These are phyloP conservation scores for Uromys caudimaculatus DNA, from an alignment of 2,797 vertebrate genomes.

Conservation along the genomic window DNA sequence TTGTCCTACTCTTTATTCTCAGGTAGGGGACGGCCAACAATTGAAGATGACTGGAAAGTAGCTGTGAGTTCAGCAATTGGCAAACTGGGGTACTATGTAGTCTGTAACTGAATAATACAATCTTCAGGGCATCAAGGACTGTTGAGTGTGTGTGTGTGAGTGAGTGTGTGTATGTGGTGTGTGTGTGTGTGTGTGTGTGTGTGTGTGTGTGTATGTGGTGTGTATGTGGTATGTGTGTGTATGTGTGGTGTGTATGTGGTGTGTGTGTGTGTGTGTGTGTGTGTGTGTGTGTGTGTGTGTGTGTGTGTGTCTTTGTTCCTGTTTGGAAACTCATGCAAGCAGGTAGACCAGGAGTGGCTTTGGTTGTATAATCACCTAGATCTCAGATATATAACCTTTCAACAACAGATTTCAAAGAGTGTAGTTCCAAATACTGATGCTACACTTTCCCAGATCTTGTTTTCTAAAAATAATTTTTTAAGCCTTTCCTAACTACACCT, in stretches of 20 bases:
- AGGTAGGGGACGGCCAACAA: slow-evolving; percentile 58
- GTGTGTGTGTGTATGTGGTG: not conserved
- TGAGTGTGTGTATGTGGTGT: too few relatives aligned
- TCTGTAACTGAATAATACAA: not conserved
- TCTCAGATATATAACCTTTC: not conserved
- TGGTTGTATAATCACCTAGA: not conserved
- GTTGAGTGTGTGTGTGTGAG: not conserved
- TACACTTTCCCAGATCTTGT: slow-evolving; percentile 41
- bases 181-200: not conserved
- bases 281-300: not conserved
- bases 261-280: not conserved
- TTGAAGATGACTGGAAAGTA: not conserved
- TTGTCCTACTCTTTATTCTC: not conserved
- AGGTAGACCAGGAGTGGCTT: not conserved
- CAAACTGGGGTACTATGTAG: not conserved
- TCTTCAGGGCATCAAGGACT: not conserved
- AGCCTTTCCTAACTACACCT: slow-evolving; percentile 7
- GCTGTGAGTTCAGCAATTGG: not conserved
- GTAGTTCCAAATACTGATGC: not conserved
- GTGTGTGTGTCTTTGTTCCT: not conserved
- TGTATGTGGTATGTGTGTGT: too few relatives aligned
- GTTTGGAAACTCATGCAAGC: not conserved
- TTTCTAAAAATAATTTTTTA: slow-evolving; percentile 67
- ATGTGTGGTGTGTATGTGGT: too few relatives aligned
- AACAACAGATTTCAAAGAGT: slow-evolving; percentile 26